Conservation (phyloP, 2,888 invertebrate genomes). For the Nyleta sp. region DNA sequence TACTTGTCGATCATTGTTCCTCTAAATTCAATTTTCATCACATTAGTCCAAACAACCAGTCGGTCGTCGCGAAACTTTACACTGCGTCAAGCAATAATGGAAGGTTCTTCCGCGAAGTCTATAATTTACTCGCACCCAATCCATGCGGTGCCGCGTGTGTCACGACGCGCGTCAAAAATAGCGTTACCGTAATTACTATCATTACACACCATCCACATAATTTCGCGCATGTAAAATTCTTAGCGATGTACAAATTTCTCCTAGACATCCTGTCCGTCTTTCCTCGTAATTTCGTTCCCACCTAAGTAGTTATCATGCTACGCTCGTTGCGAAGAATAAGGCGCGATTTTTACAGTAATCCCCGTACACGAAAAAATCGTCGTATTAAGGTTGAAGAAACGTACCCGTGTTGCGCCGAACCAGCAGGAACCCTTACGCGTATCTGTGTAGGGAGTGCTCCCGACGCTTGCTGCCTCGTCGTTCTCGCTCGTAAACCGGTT, state of each 20-base stretch:
- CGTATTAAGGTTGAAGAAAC: constrained; percentile 47
- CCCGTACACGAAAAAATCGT: constrained; percentile 47
- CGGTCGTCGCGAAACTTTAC: constrained; percentile 54
- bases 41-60: constrained; percentile 56
- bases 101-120: constrained; percentile 58
- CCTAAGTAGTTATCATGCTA: constrained; percentile 50
- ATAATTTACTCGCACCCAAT: constrained; percentile 50
- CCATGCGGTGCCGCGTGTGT: constrained; percentile 28
- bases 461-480: constrained; percentile 80
- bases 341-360: constrained; percentile 55
- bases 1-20: constrained; percentile 46
- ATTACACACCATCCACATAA: constrained; percentile 44
- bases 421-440: constrained; percentile 76
- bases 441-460: constrained; percentile 80
- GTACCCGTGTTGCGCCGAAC: constrained; percentile 57
- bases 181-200: constrained; percentile 58
- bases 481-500: constrained; percentile 79
- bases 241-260: constrained; percentile 62
- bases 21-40: constrained; percentile 58
- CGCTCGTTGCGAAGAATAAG: constrained; percentile 64
- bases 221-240: constrained; percentile 53
- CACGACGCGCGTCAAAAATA: constrained; percentile 60
- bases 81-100: constrained; percentile 61
- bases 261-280: constrained; percentile 32
- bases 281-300: constrained; percentile 22